Percentiles rank a stretch among this genome's conserved stretches.
These are phyloP conservation scores for Drosophila sordidapex DNA, from an alignment of 2,888 invertebrate genomes.

Conservation along the genomic window DNA sequence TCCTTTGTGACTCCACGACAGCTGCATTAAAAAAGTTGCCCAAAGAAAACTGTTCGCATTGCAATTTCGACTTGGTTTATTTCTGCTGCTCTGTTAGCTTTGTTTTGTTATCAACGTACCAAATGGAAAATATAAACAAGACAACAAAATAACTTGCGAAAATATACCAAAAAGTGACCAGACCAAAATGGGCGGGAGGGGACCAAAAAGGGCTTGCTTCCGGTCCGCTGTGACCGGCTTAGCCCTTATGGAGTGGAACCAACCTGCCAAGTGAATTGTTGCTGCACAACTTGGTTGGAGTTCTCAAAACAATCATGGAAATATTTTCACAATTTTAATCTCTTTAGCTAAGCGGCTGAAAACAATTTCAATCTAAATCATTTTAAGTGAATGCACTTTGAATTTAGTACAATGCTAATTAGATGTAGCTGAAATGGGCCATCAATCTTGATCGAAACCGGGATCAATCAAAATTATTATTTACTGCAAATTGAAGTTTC, in stretches of 20 bases:
- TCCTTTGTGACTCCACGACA: conserved; percentile 42
- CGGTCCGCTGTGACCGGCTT: conserved; percentile 53
- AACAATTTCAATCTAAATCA: background rate
- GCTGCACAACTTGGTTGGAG: conserved; percentile 11
- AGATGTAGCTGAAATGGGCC: background rate
- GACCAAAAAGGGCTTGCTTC: conserved; percentile 60
- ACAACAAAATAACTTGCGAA: conserved; percentile 49
- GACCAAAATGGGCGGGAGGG: conserved; percentile 22
- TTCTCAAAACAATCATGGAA: background rate
- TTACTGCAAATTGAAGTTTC: background rate
- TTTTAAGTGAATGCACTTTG: background rate
- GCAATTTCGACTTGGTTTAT: conserved; percentile 70
- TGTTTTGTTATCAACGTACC: conserved; percentile 71
- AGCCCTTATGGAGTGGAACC: conserved; percentile 31
- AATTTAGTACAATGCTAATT: background rate
- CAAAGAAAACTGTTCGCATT: conserved; percentile 76
- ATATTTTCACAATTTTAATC: conserved; percentile 1
- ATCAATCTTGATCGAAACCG: background rate
- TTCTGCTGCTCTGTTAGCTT: conserved; percentile 61
- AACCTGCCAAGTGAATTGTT: conserved; percentile 47
- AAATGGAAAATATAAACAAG: conserved; percentile 39
- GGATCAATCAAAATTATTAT: background rate
- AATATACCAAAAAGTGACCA: conserved; percentile 55
- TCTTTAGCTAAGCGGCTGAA: background rate
- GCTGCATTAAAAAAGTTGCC: conserved; percentile 75